Percentiles rank a stretch among this genome's conserved stretches.
Conservation (phyloP, 1,140 invertebrate species). For the Euwallacea fornicatus region DNA sequence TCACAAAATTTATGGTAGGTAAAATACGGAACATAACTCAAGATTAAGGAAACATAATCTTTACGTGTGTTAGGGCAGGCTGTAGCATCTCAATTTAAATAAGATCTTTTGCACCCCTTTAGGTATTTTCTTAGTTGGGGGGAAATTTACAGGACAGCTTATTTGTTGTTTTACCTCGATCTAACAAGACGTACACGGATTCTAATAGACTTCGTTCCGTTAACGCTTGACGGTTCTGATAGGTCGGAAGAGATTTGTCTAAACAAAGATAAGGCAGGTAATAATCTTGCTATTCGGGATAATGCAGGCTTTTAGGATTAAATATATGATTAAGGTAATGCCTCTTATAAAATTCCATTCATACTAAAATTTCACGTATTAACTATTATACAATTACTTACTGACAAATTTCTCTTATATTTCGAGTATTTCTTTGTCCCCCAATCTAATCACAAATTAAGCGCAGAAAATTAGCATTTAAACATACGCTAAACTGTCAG, state of each 20-base stretch:
- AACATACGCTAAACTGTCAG: no score
- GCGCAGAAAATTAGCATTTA: no score
- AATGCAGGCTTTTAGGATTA: no score
- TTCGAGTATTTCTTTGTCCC: no score
- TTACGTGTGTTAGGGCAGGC: slow-evolving; percentile 17
- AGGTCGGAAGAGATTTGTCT: neutral
- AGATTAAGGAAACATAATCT: slow-evolving; percentile 27
- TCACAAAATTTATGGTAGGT: slow-evolving; percentile 15
- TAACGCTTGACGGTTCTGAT: neutral
- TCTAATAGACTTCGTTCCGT: neutral
- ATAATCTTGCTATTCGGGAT: no score
- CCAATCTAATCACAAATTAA: no score
- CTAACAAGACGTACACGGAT: neutral
- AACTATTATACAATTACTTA: no score
- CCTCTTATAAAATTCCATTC: no score
- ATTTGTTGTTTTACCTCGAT: slow-evolving; percentile 3
- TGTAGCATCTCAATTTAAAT: slow-evolving; percentile 16
- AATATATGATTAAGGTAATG: no score
- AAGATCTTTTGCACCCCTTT: slow-evolving; percentile 16
- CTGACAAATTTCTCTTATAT: no score
- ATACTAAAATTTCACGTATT: no score
- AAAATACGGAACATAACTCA: slow-evolving; percentile 26
- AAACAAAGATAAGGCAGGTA: neutral
- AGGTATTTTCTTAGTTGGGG: slow-evolving; percentile 13
- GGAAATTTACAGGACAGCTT: slow-evolving; percentile 13